Conservation (phyloP, 2,797 vertebrate genomes). For the Coregonus suidteri region DNA sequence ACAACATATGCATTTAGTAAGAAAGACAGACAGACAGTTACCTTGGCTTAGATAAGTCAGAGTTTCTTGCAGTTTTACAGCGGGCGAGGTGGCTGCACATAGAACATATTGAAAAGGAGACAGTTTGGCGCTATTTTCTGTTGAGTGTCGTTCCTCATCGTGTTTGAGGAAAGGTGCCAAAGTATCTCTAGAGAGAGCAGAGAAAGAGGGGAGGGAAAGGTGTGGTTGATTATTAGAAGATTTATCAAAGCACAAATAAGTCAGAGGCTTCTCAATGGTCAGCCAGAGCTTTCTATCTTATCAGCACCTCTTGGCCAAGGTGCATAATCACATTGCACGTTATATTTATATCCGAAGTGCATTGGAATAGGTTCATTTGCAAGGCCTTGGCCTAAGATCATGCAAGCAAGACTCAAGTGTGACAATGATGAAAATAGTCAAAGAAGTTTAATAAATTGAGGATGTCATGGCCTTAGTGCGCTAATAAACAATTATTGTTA, state of each 20-base stretch:
- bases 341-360: background rate
- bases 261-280: background rate
- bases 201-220: background rate
- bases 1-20: background rate
- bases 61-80: constrained; percentile 89
- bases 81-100: constrained; percentile 89
- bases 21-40: constrained; percentile 52
- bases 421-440: too few relatives aligned
- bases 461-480: too few relatives aligned
- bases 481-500: too few relatives aligned
- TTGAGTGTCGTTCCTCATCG: constrained; percentile 81
- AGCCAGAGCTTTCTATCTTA: constrained; percentile 7
- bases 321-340: constrained; percentile 10
- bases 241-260: background rate
- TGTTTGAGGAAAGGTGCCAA: constrained; percentile 86
- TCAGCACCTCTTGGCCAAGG: constrained; percentile 4
- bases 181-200: constrained; percentile 62
- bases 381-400: too few relatives aligned
- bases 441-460: too few relatives aligned
- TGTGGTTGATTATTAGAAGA: constrained; percentile 6
- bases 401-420: too few relatives aligned
- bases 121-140: constrained; percentile 74
- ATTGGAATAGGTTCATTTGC: background rate
- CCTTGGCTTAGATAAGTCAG: constrained; percentile 97
- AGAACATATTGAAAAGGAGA: constrained; percentile 86